Evolutionary conservation across 2,113 vertebrate genomes (phyloP).

Genomic region (Sapayoa aenigma): DNA sequence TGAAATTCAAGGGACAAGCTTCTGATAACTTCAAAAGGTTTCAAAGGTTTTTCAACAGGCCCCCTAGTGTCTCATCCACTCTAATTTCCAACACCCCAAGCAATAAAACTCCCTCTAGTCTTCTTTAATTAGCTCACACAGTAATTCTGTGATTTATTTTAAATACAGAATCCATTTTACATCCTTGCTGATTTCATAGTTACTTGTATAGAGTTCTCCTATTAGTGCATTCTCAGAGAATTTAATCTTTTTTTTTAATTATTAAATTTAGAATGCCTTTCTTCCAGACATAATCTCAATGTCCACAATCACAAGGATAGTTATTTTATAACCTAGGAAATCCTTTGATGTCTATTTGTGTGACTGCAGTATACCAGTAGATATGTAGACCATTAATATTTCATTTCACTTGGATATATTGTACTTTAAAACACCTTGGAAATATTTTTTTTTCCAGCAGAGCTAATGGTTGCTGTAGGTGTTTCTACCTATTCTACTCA

Average conservation of each 20-base stretch:
- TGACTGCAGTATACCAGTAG: background rate
- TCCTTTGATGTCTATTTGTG: conserved; percentile 11
- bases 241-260: background rate
- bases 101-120: conserved; percentile 34
- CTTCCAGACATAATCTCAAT: background rate
- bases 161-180: conserved; percentile 28
- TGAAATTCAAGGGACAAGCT: conserved; percentile 23
- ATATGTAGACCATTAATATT: conserved; percentile 8
- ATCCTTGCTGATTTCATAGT: conserved; percentile 17
- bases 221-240: background rate
- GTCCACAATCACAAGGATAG: background rate
- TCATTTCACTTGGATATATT: background rate
- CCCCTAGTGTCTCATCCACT: conserved; percentile 27
- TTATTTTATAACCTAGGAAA: background rate
- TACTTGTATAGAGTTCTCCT: background rate
- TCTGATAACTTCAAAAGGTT: conserved; percentile 44
- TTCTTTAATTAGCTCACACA: conserved; percentile 42
- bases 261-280: background rate
- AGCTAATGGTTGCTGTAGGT: background rate
- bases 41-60: conserved; percentile 46
- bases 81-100: conserved; percentile 31
- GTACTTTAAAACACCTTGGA: background rate
- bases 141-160: conserved; percentile 49
- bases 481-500: background rate
- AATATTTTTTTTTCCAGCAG: background rate